phyloP scores from a whole-genome alignment of 1,140 invertebrate genomes.

The Heliconius eleuchia region DNA sequence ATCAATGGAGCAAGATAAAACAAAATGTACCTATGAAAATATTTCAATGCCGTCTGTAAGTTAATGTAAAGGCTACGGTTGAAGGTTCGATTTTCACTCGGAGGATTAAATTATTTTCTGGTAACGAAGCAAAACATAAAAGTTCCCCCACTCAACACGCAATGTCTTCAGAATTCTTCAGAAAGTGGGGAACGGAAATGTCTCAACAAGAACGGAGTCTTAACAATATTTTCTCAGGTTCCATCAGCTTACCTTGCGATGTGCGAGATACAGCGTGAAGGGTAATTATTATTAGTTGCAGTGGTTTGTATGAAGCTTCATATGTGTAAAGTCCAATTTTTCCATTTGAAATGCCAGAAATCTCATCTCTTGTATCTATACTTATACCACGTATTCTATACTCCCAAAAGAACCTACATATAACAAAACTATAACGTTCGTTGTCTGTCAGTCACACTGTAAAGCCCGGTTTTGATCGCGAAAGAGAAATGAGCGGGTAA shows the following conservation, averaged over 20 bases:
- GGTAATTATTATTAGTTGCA: too few relatives aligned
- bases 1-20: not conserved
- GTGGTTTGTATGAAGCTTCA: not conserved
- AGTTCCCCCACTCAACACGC: not conserved
- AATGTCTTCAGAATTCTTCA: not conserved
- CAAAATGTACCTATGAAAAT: not conserved
- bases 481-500: too few relatives aligned
- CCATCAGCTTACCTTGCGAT: too few relatives aligned
- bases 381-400: too few relatives aligned
- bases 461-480: too few relatives aligned
- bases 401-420: too few relatives aligned
- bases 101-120: not conserved
- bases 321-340: too few relatives aligned
- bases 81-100: not conserved
- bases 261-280: too few relatives aligned
- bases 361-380: too few relatives aligned
- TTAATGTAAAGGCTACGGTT: not conserved
- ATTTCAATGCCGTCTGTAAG: not conserved
- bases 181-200: not conserved
- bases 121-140: not conserved
- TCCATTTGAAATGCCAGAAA: too few relatives aligned
- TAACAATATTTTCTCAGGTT: not conserved
- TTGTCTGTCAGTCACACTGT: too few relatives aligned
- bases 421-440: too few relatives aligned
- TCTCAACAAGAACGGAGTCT: not conserved